Evolutionary conservation across 2,888 invertebrate species (phyloP).

Genomic region (Lypha dubia): DNA sequence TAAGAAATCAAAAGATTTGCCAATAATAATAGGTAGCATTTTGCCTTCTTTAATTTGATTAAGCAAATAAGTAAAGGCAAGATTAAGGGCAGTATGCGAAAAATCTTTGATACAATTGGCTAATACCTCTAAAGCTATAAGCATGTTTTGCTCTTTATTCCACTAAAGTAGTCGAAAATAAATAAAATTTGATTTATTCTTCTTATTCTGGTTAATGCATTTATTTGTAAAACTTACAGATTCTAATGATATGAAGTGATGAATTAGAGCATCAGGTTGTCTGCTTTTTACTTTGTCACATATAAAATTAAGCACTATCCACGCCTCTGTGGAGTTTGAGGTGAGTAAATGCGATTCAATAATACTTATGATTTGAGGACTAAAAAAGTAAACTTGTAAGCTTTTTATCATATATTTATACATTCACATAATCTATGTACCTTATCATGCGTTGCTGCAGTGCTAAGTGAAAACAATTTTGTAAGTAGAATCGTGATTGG

Average conservation of each 20-base stretch:
- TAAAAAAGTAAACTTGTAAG: conserved; percentile 63
- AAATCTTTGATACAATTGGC: conserved; percentile 79
- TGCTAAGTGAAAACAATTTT: conserved; percentile 77
- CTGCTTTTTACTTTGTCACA: conserved; percentile 79
- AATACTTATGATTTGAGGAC: conserved; percentile 77
- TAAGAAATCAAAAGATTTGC: conserved; percentile 80
- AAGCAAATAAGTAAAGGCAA: conserved; percentile 79
- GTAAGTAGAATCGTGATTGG: conserved; percentile 80
- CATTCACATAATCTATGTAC: conserved; percentile 57
- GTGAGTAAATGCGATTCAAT: conserved; percentile 81
- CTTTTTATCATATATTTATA: not conserved
- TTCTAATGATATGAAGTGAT: conserved; percentile 78
- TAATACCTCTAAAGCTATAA: conserved; percentile 81
- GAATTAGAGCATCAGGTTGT: conserved; percentile 80
- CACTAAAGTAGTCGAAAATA: conserved; percentile 73
- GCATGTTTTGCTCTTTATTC: conserved; percentile 81
- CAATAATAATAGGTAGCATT: conserved; percentile 79
- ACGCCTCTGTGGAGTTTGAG: conserved; percentile 82
- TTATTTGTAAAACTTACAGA: conserved; percentile 73
- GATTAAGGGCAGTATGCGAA: conserved; percentile 81
- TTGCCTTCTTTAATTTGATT: conserved; percentile 78
- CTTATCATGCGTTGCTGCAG: conserved; percentile 75
- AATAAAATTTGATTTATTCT: not conserved
- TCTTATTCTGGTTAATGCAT: not conserved
- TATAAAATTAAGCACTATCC: conserved; percentile 81